Base-by-base conservation (phyloP, 2,888 invertebrate genomes). In the Caenorhabditis becei region DNA sequence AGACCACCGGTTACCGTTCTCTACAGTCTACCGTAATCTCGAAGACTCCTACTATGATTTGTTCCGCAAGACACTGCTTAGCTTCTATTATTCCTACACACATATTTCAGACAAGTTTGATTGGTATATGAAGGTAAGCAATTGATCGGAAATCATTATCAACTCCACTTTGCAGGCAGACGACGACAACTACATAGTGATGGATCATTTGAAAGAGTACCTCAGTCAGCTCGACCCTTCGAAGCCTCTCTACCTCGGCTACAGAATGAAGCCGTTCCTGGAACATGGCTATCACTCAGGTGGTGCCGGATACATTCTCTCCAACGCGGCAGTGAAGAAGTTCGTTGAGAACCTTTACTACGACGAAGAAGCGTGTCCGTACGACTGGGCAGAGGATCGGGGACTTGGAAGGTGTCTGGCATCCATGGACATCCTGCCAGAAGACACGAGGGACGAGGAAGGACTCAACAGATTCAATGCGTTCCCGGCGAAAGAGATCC, bases 241-340 rank as follows among this genome's bases (percentile, higher is more conserved):
- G 0, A 44, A 78, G 23, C 87, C 87, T 0, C 67, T 81, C 44
- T 88, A 82, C 61, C 35, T 86, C 20, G 88, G 88, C 20, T 87
- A 83, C 62, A 49, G 80, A 35, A 59, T 87, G 67, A 86, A 86
- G 24, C 87, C 87, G 0, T 84, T 83, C 47, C 47, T 86, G 59
- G 18, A 78, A 47, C 14, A 79, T 18, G 88, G 87, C 5, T 88
- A 88, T 80, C 86, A 88, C 59, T 69, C 81, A 3, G 88, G 88
- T 1, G 87, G 87, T 18, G 82, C 85, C 10, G 87, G 86, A 1
- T 88, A 88, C 71, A 81, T 87, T 7, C 70, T 88, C 1, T 86
- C 86, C 5, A 83, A 72, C 18, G 84, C 59, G 5, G 83, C 87
- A 4, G 56, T 87, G n/a, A 66, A 63, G n/a, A 20, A 82, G 16